Conservation (phyloP, 2,888 invertebrate genomes). For the Drosophila diplacantha region DNA sequence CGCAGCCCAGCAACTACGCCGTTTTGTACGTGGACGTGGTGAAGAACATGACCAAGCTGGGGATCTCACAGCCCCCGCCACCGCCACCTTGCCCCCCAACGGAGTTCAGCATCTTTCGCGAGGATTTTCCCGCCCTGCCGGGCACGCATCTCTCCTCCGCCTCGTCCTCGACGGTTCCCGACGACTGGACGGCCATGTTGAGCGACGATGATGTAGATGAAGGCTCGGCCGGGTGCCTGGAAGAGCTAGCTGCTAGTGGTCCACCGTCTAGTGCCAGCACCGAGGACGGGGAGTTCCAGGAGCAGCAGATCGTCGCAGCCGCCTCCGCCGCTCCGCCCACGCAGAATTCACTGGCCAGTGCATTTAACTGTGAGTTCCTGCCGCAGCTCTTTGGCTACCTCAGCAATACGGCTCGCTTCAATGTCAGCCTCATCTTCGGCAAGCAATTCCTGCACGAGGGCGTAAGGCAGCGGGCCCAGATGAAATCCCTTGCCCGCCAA, state of each 20-base stretch:
- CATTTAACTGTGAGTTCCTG: background rate
- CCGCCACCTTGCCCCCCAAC: conserved; percentile 12
- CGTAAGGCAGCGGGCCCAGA: conserved; percentile 32
- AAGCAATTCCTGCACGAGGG: conserved; percentile 45
- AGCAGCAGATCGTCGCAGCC: background rate
- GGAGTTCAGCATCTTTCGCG: conserved; percentile 49
- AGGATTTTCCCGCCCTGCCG: conserved; percentile 59
- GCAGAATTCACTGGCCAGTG: background rate
- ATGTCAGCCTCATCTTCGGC: conserved; percentile 40
- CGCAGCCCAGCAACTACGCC: conserved; percentile 13
- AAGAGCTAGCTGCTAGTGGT: background rate
- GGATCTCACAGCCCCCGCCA: conserved; percentile 6
- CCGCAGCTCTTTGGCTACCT: conserved; percentile 2
- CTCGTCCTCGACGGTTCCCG: conserved; percentile 24
- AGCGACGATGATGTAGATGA: conserved; percentile 31
- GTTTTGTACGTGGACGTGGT: conserved; percentile 58
- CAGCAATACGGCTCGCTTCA: background rate
- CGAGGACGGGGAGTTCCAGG: background rate
- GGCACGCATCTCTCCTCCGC: conserved; percentile 17
- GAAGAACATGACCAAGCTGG: conserved; percentile 41
- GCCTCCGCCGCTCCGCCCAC: background rate
- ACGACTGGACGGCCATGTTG: conserved; percentile 50
- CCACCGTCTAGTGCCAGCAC: background rate
- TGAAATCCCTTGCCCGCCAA: background rate
- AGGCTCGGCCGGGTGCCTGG: background rate